These are phyloP conservation scores for Halichoeres trimaculatus DNA, from an alignment of 2,113 vertebrate genomes.

Conservation along the genomic window DNA sequence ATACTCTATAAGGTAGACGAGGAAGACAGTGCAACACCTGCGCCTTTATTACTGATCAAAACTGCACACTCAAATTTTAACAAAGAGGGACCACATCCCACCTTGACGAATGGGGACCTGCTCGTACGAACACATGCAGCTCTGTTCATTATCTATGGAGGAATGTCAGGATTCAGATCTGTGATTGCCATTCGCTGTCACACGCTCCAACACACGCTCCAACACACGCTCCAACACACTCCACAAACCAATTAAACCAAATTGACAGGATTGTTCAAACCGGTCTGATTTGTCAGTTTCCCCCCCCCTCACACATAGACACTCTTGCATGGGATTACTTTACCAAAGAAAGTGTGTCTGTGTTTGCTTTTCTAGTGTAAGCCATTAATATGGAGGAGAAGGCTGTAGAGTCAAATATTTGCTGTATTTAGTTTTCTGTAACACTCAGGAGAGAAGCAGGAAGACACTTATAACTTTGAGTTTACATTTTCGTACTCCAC, in stretches of 20 bases:
- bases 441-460: slow-evolving; percentile 22
- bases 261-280: slow-evolving; percentile 75
- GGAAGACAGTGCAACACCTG: slow-evolving; percentile 53
- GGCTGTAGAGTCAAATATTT: slow-evolving; percentile 35
- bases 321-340: slow-evolving; percentile 33
- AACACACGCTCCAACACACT: slow-evolving; percentile 66
- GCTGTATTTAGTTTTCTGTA: slow-evolving; percentile 31
- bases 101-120: slow-evolving; percentile 53
- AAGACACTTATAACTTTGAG: slow-evolving; percentile 2
- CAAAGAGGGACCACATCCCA: slow-evolving; percentile 37
- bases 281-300: slow-evolving; percentile 56
- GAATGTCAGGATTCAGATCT: slow-evolving; percentile 75
- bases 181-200: slow-evolving; percentile 55
- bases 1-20: neutral
- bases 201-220: slow-evolving; percentile 77
- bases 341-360: slow-evolving; percentile 40
- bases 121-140: slow-evolving; percentile 56
- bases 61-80: slow-evolving; percentile 59
- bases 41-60: slow-evolving; percentile 68
- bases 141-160: slow-evolving; percentile 71
- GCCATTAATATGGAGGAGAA: slow-evolving; percentile 55
- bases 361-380: slow-evolving; percentile 42
- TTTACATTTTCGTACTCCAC: neutral
- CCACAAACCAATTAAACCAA: slow-evolving; percentile 79
- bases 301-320: slow-evolving; percentile 9